Base-by-base conservation (phyloP, 1,140 invertebrate species). In the Vanessa tameamea region DNA sequence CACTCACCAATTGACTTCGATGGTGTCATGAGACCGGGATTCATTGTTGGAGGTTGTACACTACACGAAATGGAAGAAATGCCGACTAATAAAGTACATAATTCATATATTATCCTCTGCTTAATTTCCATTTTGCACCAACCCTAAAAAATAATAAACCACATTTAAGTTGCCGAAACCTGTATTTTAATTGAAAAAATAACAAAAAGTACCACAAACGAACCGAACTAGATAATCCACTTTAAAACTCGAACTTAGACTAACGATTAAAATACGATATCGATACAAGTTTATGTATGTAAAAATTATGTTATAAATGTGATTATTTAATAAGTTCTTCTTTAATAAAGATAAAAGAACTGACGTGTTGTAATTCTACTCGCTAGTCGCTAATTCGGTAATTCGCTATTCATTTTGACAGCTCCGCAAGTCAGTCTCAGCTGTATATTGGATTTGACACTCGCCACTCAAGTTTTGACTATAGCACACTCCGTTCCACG, bases 1-100 rank as follows among this genome's bases (percentile, higher is more conserved):
- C 98, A 99, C 9, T 91, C 90, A 5, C 91, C 91, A n/a, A 91
- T 80, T 11, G 48, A 77, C 68, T 83, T 87, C 12, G 87, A 74
- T 43, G 80, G 83, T 43, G 80, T 84, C 26, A 90, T 61, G 47
- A 91, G 79, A 23, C 74, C 69, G 26, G 87, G 85, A 53, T 87
- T 85, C 2, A 91, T 72, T 12, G 73, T 69, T 12, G 87, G 83
- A 0, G 82, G 79, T 63, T 87, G 83, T 23, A 83, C 69, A 64
- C 77, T 78, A 47, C 81, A 83, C 37, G 76, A 68, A 55, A 77
- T 78, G 20, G 78, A 69, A 37, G 82, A 80, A n/a, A 90, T n/a
- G 12, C 80, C 59, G 26, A 77, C 37, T 55, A 87, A 53, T 15
- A 73, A 43, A 37, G 77, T 68, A 48, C 79, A 67, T 11, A 79